Conservation (phyloP, 2,113 vertebrate species). For the Cepphus grylle region DNA sequence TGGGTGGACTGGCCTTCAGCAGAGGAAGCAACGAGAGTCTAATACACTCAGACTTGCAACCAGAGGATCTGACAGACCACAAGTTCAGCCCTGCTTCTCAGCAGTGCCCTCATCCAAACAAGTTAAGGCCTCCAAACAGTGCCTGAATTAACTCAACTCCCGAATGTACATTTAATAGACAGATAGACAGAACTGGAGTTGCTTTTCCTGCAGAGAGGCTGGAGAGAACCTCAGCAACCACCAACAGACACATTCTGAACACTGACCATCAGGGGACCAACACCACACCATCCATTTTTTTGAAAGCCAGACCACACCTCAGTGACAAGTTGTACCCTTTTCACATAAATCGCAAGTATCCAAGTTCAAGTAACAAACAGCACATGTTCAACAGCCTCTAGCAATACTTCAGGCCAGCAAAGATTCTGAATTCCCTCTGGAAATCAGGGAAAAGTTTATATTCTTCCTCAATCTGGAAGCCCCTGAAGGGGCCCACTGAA, state of each 20-base stretch:
- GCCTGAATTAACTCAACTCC: not conserved
- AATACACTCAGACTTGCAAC: not conserved
- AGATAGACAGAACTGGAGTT: not conserved
- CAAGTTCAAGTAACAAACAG: not conserved
- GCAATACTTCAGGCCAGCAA: not conserved
- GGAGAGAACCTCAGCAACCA: not conserved
- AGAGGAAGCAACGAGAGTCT: not conserved
- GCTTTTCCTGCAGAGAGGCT: not conserved
- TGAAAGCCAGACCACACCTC: not conserved
- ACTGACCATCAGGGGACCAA: not conserved
- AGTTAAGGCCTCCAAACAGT: not conserved
- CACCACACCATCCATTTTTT: not conserved
- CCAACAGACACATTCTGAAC: not conserved
- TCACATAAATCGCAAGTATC: not conserved
- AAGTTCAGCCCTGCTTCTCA: not conserved
- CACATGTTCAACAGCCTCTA: not conserved
- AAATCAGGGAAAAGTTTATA: not conserved
- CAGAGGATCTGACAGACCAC: not conserved
- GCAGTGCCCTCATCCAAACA: not conserved
- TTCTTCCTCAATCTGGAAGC: not conserved
- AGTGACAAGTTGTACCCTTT: not conserved
- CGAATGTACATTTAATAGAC: not conserved
- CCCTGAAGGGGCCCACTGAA: not conserved
- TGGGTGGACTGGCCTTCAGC: not conserved
- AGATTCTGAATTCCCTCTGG: not conserved